Evolutionary conservation across 2,888 invertebrate genomes (phyloP).

Genomic region (Dyspetes luteomarginatus): DNA sequence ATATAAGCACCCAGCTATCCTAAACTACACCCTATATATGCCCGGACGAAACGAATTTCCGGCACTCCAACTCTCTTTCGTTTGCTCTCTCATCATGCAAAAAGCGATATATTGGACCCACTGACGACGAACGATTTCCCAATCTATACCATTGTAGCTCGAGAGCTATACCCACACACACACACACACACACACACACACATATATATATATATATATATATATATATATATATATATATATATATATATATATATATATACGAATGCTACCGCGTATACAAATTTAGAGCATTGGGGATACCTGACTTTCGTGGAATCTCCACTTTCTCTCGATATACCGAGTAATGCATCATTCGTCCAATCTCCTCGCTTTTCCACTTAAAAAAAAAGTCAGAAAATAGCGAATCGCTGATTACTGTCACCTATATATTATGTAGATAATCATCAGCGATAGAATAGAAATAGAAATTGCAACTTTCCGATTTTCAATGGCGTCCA

Average conservation of each 20-base stretch:
- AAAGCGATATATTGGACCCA: conserved; percentile 55
- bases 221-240: too few species aligned
- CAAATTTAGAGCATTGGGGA: conserved; percentile 46
- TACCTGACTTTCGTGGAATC: conserved; percentile 33
- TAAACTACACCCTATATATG: conserved; percentile 1
- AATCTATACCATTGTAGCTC: conserved; percentile 39
- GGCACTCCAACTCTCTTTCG: conserved; percentile 59
- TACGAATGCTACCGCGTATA: conserved; percentile 7
- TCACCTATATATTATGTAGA: background rate
- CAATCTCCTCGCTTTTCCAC: background rate
- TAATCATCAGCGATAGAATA: too few species aligned
- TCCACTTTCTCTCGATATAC: conserved; percentile 12
- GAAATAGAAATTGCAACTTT: too few species aligned
- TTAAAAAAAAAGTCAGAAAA: background rate
- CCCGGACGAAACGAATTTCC: conserved; percentile 62
- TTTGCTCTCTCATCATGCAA: conserved; percentile 57
- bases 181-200: background rate
- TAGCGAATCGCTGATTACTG: conserved; percentile 16
- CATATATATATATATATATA: background rate
- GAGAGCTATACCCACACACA: background rate
- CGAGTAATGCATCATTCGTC: background rate
- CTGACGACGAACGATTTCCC: conserved; percentile 28
- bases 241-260: background rate
- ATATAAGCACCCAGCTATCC: conserved; percentile 42
- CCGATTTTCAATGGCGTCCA: too few species aligned